Base-by-base conservation (phyloP, 2,113 vertebrate genomes). In the Macheiramphus alcinus region DNA sequence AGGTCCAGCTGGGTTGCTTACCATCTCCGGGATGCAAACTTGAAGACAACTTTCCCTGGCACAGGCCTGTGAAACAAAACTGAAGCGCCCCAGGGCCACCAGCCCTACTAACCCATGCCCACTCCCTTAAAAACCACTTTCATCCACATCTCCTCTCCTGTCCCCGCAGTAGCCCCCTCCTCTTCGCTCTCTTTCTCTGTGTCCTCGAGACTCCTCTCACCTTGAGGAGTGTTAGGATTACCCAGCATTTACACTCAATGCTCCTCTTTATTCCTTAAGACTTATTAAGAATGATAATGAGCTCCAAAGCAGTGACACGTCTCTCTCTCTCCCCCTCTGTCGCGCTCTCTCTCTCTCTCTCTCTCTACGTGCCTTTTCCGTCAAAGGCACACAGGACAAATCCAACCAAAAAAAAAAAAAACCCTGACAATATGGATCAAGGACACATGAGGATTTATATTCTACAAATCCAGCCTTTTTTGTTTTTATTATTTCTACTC, bases 261-360 rank as follows among this genome's bases (percentile, higher is more conserved):
- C 99, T 99, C 98, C 98, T 98, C 98, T 98, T 99, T 99, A 99
- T 99, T 99, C 99, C 99, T 99, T 99, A 99, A 99, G 99, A 99
- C 99, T 99, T 99, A 99, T 99, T 99, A 99, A 99, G 99, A 99
- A 99, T 99, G 99, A 99, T 99, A 99, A 99, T 99, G 99, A 99
- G 99, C 99, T 99, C 98, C 97, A 98, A 99, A 99, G 99, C 98
- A 98, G 98, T 98, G 98, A 98, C 98, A 98, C 98, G 98, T 99
- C 97, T 98, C 98, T 98, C 98, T 98, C 98, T 98, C 97, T 98
- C 97, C 97, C 98, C 98, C 97, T 97, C 92, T 94, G 98, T 71
- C 93, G 95, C 96, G 59, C 97, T 61, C 97, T 76, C 97, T 92
- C 97, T 94, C 96, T 92, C 96, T 92, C 98, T 97, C 98, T 98